A percentile compares a stretch with the other conserved stretches of the same genome.
Conservation (phyloP, 2,888 invertebrate species). For the Timandra comae region DNA sequence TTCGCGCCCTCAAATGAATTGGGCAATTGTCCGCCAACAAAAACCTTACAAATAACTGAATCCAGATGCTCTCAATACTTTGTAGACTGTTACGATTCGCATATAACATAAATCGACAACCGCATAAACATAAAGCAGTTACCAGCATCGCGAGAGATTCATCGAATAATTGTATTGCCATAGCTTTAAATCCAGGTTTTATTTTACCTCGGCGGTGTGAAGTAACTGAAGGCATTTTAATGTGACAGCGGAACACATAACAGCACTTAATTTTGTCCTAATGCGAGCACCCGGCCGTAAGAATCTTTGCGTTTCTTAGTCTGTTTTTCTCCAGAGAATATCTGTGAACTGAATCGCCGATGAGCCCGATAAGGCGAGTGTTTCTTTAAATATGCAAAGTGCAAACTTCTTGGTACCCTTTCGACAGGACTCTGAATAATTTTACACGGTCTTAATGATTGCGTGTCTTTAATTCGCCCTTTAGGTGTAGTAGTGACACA, state of each 20-base stretch:
- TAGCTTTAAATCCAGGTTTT: constrained; percentile 45
- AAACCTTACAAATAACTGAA: background rate
- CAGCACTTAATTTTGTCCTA: constrained; percentile 75
- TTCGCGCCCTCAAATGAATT: constrained; percentile 24
- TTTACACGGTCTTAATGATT: constrained; percentile 71
- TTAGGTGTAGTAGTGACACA: constrained; percentile 47
- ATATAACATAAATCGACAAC: constrained; percentile 39
- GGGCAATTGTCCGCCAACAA: constrained; percentile 19
- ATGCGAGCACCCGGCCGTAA: constrained; percentile 55
- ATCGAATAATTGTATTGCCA: constrained; percentile 61
- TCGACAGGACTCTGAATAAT: constrained; percentile 71
- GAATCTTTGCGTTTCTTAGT: constrained; percentile 51
- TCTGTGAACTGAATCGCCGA: constrained; percentile 66
- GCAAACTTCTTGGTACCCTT: constrained; percentile 65
- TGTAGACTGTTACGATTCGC: constrained; percentile 14
- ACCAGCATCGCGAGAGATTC: constrained; percentile 38
- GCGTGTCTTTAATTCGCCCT: constrained; percentile 63
- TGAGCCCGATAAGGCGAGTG: constrained; percentile 68
- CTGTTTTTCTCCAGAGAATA: constrained; percentile 60
- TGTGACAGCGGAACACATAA: constrained; percentile 71
- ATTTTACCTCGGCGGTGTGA: constrained; percentile 53
- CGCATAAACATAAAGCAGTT: constrained; percentile 35
- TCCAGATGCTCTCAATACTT: constrained; percentile 11
- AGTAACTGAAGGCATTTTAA: constrained; percentile 70
- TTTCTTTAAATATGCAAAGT: constrained; percentile 74